A percentile compares a stretch with the other conserved stretches of the same genome.
phyloP scores from a whole-genome alignment of 30 jellyfish, hydroid and myxozoan species.

The Aurelia aurita complex sp. Pacific region DNA sequence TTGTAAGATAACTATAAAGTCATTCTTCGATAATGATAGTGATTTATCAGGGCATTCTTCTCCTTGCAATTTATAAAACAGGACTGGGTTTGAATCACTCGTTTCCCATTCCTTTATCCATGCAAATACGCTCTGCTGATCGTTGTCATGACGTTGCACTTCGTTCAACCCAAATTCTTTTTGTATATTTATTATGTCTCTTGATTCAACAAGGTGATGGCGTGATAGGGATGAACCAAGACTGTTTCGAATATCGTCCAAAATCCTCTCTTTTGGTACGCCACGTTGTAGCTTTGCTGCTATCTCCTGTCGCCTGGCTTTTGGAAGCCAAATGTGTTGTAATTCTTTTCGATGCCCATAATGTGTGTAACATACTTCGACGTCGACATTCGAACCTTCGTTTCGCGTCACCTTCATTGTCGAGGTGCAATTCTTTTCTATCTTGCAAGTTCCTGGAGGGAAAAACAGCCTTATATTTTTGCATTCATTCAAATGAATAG shows the following conservation, averaged over 20 bases:
- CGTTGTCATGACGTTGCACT: neutral
- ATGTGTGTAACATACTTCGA: conserved; percentile 12
- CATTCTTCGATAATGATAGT: neutral
- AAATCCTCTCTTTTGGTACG: neutral
- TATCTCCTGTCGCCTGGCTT: no score
- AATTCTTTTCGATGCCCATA: neutral
- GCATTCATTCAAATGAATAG: neutral
- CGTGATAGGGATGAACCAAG: no score
- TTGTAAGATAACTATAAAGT: neutral
- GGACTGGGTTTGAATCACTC: no score
- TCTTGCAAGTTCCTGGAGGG: conserved; percentile 3
- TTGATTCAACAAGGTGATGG: no score
- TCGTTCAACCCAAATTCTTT: neutral
- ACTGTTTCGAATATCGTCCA: neutral
- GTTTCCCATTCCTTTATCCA: no score
- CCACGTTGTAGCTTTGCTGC: neutral
- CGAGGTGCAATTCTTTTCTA: conserved; percentile 7
- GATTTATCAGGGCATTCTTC: neutral
- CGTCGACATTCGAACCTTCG: neutral
- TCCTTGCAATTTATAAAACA: neutral
- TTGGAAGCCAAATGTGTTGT: no score
- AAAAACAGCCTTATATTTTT: neutral
- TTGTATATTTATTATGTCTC: no score
- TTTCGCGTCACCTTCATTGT: neutral
- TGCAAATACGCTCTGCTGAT: neutral